Evolutionary conservation across 2,113 vertebrate species (phyloP).

Genomic region (Coracopsis vasa): DNA sequence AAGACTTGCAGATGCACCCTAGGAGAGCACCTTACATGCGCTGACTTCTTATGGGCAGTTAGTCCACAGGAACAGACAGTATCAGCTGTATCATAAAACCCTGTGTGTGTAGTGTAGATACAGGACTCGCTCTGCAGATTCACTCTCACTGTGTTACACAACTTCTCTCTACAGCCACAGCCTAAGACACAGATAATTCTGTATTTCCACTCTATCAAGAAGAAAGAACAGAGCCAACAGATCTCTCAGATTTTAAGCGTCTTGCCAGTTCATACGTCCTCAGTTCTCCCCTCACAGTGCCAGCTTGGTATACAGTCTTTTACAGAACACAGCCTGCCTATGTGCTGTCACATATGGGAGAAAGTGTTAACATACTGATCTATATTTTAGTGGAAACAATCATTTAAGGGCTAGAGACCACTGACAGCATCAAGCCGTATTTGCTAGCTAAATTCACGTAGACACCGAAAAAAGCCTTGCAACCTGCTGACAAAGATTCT

Average conservation of each 20-base stretch:
- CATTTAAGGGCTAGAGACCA: conserved; percentile 14
- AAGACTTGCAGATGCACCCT: not conserved
- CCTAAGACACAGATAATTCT: not conserved
- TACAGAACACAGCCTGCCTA: not conserved
- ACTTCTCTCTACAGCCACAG: not conserved
- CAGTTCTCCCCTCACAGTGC: not conserved
- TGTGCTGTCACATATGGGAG: not conserved
- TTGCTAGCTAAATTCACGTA: not conserved
- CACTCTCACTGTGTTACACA: not conserved
- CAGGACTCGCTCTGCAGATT: not conserved
- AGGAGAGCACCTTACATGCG: not conserved
- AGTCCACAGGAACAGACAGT: accelerated
- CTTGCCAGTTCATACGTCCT: not conserved
- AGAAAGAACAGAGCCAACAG: not conserved
- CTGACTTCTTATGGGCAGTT: not conserved
- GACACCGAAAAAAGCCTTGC: not conserved
- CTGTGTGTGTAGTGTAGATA: accelerated
- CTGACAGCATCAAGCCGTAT: not conserved
- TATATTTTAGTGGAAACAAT: conserved; percentile 41
- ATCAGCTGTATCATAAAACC: not conserved
- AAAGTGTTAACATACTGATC: conserved; percentile 29
- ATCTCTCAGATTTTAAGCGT: conserved; percentile 8
- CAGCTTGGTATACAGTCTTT: not conserved
- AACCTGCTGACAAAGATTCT: not conserved
- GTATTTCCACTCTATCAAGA: not conserved